Base-by-base conservation (phyloP, 2,888 invertebrate genomes). In the Drosophila pseudotalamancana region DNA sequence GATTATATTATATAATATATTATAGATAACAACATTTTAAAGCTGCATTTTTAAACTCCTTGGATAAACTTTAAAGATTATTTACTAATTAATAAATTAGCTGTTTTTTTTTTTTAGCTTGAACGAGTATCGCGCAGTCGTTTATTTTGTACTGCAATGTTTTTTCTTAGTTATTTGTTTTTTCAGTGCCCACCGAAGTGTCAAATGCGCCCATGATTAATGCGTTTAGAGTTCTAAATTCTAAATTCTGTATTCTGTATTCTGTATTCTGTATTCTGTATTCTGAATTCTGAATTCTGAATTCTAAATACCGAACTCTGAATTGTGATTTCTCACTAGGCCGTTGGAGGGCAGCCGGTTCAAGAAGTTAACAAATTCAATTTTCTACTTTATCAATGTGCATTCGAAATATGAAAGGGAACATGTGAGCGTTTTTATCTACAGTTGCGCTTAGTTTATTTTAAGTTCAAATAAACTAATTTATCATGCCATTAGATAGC, bases 381-480 rank as follows among this genome's bases (percentile, higher is more conserved):
- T 81, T 81, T 83, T 81, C 87, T 86, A 81, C 84, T 69, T 81
- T 71, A 86, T 86, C 87, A 83, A 73, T 76, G 57, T 81, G 77
- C 81, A 84, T 59, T 45, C 49, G 21, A 82, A 73, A 83, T 80
- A 83, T 81, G 81, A 81, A 81, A 83, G 84, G 81, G 69, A 62
- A 51, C 64, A 39, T 45, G 45, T 57, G 43, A 37, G 39, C 57
- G 48, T 63, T 57, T 63, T 57, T 55, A 63, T 60, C 46, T 50
- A 12, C 37, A 49, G 34, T 27, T 55, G 29, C 39, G 29, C 40
- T 67, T 54, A 62, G 83, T 72, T 79, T 78, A 75, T 61, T 85
- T 81, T 68, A 67, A 72, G 74, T 71, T 69, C 69, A 87, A 80
- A 65, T 72, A 69, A 74, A 74, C 81, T 84, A 81, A 87, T 80